Percentiles rank a stretch among this genome's conserved stretches.
Conservation (phyloP, 2,888 invertebrate species). For the Gastrophysa polygoni region DNA sequence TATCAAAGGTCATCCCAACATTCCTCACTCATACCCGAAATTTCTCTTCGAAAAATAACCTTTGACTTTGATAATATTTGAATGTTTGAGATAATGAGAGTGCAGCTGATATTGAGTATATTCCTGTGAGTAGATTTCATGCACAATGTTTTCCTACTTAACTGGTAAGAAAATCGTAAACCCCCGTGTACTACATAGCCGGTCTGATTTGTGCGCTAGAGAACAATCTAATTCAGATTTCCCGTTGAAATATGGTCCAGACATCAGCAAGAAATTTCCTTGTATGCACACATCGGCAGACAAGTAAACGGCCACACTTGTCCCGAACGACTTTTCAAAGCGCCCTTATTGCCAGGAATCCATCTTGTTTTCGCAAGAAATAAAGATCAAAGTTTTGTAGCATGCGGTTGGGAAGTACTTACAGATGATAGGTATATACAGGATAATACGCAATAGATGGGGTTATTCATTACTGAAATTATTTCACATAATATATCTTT, state of each 20-base stretch:
- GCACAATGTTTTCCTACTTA: constrained; percentile 23
- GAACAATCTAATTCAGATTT: constrained; percentile 41
- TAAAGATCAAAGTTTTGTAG: constrained; percentile 21
- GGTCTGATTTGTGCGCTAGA: constrained; percentile 28
- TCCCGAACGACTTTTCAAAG: constrained; percentile 52
- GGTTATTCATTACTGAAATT: too few relatives aligned
- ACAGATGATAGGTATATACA: too few relatives aligned
- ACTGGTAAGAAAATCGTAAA: constrained; percentile 16
- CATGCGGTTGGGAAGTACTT: not conserved
- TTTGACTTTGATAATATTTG: too few relatives aligned
- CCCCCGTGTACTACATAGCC: constrained; percentile 10
- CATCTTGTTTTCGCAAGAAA: constrained; percentile 17
- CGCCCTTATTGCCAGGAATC: constrained; percentile 43
- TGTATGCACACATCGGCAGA: constrained; percentile 41
- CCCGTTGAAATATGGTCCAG: constrained; percentile 36
- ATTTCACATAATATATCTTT: too few relatives aligned
- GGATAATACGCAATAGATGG: too few relatives aligned
- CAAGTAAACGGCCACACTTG: constrained; percentile 47
- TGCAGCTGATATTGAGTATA: too few relatives aligned
- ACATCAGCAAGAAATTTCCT: constrained; percentile 41
- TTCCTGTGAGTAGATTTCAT: not conserved
- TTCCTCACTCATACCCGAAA: too few relatives aligned
- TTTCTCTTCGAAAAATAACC: too few relatives aligned
- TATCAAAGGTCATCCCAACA: too few relatives aligned
- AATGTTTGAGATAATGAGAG: too few relatives aligned